A percentile compares a stretch with the other conserved stretches of the same genome.
These are phyloP conservation scores for Aphodius granarius DNA, from an alignment of 2,888 invertebrate genomes.

Conservation along the genomic window DNA sequence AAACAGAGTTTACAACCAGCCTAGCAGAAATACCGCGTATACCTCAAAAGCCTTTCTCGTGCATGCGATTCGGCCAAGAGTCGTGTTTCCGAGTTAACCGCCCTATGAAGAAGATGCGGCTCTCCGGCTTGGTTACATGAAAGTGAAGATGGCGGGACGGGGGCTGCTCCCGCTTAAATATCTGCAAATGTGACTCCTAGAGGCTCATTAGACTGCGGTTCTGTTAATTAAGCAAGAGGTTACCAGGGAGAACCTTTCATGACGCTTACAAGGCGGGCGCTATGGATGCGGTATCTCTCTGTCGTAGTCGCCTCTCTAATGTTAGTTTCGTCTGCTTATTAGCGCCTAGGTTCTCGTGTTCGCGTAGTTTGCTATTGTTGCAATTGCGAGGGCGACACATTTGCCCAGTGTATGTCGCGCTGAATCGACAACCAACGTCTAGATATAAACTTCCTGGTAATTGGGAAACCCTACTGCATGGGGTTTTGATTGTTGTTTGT, in stretches of 20 bases:
- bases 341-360: background rate
- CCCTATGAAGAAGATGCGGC: background rate
- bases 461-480: background rate
- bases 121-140: background rate
- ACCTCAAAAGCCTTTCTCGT: background rate
- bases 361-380: background rate
- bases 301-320: background rate
- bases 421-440: background rate
- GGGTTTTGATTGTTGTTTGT: background rate
- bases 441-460: background rate
- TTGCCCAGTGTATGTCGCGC: background rate
- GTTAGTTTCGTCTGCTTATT: background rate
- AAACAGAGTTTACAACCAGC: background rate
- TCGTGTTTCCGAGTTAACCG: background rate
- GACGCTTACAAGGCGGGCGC: background rate
- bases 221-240: constrained; percentile 30
- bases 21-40: background rate
- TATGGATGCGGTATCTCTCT: background rate
- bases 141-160: background rate
- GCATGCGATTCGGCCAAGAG: background rate
- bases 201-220: constrained; percentile 33
- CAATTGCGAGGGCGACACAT: background rate
- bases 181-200: constrained; percentile 29
- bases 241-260: constrained; percentile 23
- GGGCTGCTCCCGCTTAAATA: constrained; percentile 22